Evolutionary conservation across 2,113 vertebrate species (phyloP), one percentile per base, ranked within the genome.

Genomic region (Mustela nigripes): DNA sequence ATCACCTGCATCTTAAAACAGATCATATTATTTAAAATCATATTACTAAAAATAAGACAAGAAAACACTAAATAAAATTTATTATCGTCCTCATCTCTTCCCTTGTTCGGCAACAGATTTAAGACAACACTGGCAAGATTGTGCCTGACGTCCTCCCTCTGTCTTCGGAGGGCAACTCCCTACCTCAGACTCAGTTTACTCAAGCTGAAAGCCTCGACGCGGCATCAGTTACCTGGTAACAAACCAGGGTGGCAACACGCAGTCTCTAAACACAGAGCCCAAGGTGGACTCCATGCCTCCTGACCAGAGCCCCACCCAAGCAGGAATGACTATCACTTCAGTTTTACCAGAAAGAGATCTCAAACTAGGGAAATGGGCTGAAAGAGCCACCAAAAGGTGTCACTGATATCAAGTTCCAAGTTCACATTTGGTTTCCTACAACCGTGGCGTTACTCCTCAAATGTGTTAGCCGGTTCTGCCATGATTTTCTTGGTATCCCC

Each of bases 271-370:
- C 78, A 80, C 15, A 81, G 62, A 42, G 42, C 33, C 92, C 33
- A 8, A 62, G 0, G 26, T 18, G 78, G 42, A 96, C 36, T 33
- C 65, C 1, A 1, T 45, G 63, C 73, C 84, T 93, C 56, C 39
- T 21, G 10, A 65, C 31, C 4, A 0, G 90, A 24, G 82, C 90
- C 92, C 90, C 94, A 95, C 95, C 94, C 96, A 97, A 88, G 79
- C 95, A 93, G 91, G 89, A 97, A 92, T n/a, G 50, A 78, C 12
- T 53, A 58, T 67, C 31, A 16, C 60, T 67, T 94, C 6, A 1
- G 2, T 56, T 73, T 39, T 28, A 8, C 22, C 31, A 67, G 67
- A 74, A 45, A 87, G 60, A 4, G 0, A 91, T 48, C 56, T 82
- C 56, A 53, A 58, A 56, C 42, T 19, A 67, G 81, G 85, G 89